These are phyloP conservation scores for Typhlichthys eigenmanni DNA, from an alignment of 2,797 vertebrate genomes.

Conservation along the genomic window DNA sequence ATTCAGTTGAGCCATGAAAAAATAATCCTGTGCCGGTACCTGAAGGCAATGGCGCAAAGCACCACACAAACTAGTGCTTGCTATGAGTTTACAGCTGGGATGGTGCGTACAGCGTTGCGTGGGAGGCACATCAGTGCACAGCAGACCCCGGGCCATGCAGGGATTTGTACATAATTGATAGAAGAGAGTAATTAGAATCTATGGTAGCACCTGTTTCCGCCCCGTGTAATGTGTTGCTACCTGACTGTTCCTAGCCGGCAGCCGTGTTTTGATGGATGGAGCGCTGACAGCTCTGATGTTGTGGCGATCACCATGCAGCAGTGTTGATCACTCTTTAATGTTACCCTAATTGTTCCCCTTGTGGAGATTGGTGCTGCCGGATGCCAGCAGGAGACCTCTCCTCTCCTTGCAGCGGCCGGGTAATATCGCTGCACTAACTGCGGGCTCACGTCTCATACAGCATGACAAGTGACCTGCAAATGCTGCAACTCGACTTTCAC, in stretches of 20 bases:
- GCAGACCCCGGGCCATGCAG: constrained; percentile 64
- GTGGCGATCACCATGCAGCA: constrained; percentile 61
- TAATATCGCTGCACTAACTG: background rate
- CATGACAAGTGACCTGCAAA: background rate
- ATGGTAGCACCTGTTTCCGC: constrained; percentile 77
- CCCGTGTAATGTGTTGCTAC: constrained; percentile 69
- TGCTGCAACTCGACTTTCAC: background rate
- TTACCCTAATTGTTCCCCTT: constrained; percentile 68
- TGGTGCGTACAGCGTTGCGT: constrained; percentile 40
- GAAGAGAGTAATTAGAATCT: constrained; percentile 79
- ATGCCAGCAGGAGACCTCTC: constrained; percentile 51
- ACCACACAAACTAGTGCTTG: constrained; percentile 36
- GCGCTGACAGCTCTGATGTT: constrained; percentile 70
- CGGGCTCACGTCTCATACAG: background rate
- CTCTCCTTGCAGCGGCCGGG: constrained; percentile 12
- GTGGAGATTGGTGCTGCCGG: constrained; percentile 63
- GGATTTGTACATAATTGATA: constrained; percentile 78
- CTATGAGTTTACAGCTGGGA: constrained; percentile 50
- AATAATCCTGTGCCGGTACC: constrained; percentile 51
- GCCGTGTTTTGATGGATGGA: constrained; percentile 67
- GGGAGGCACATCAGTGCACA: constrained; percentile 56
- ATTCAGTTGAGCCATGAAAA: constrained; percentile 39
- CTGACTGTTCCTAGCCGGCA: constrained; percentile 64
- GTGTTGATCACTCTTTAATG: constrained; percentile 79
- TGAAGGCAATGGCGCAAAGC: constrained; percentile 49